Base-by-base conservation (phyloP, 2,797 vertebrate species). In the Cuculus canorus region DNA sequence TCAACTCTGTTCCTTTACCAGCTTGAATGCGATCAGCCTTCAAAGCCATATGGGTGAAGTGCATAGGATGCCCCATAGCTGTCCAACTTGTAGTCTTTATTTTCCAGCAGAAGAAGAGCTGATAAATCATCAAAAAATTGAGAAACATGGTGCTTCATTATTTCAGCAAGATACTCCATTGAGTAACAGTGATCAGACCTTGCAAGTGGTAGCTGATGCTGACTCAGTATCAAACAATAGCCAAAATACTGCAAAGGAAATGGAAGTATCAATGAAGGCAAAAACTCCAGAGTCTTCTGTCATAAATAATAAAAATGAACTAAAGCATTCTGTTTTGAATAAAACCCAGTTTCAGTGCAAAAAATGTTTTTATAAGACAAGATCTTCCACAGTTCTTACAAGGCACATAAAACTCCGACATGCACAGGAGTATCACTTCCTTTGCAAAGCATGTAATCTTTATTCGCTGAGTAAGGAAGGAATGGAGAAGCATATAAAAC, bases 401-500 rank as follows among this genome's bases (percentile, higher is more conserved):
- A 98, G 98, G 87, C 99, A 99, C 72, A 97, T 98, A 87, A 98
- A 98, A 79, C 97, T 98, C 35, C 98, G 98, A 70, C 99, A 99
- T 79, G 98, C 98, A 3, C 98, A 98, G 18, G 98, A 98, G 75
- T 97, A 98, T 94, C 98, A 99, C 97, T 99, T 98, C 88, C 98
- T 98, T 68, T 99, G 99, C 96, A 99, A 98, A 96, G 97, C 98
- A 1, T 99, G 99, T 61, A 98, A 98, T 94, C 98, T 99, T 71
- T 98, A 99, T 93, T 98, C 99, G 3, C 97, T 98, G 92, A 99
- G 99, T 60, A 98, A 98, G 50, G 98, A 99, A 91, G 99, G 98
- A 91, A 99, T 99, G 99, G 98, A 99, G 60, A 96, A 97, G 32
- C 99, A 99, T 95, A 98, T 99, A 91, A 98, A 98, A 88, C 98